Base-by-base conservation (phyloP, 37 sponge, comb jelly and placozoan species). In the Lycopodina hypogea region DNA sequence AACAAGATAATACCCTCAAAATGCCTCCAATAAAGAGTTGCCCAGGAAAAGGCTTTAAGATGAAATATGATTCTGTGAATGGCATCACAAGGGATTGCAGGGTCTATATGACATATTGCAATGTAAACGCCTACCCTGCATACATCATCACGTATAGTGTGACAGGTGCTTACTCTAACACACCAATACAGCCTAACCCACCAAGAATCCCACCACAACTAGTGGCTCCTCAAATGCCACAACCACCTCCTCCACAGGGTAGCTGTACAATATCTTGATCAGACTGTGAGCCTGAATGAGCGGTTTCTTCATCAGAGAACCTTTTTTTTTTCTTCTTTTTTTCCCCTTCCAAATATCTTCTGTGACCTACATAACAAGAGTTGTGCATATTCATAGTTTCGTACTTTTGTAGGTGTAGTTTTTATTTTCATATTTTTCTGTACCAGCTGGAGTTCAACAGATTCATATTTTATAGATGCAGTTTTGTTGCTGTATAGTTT, bases 51-150 rank as follows among this genome's bases (percentile, higher is more conserved):
- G 58, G 74, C 51, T 71, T 29, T 33, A 56, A 78, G 38, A 75
- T 79, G 26, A 78, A 78, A 59, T 94, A 88, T 61, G 94, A 94
- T 84, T 74, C 86, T 61, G 94, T 94, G 18, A 77, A 32, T n/a
- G 94, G 94, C 29, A 17, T 29, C 15, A 90, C 90, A 0, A 56
- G 50, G 23, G 82, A 81, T 0, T 74, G 78, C 1, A 42, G 78
- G 35, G 82, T 94, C 41, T 94, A 73, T 69, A 76, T 94, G 38
- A 83, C 85, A 23, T 94, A 94, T 78, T 83, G 86, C 57, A 92
- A 92, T 70, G 80, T 73, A 39, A 78, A 88, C 41, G 88, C 92
- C 1, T 92, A 92, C 73, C 92, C 92, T 30, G 88, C 84, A 21
- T 92, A 92, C 41, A 73, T 92, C 39, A 83, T 92, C 29, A 74